Evolutionary conservation across 2,113 vertebrate species (phyloP).

Genomic region (Psophia crepitans): DNA sequence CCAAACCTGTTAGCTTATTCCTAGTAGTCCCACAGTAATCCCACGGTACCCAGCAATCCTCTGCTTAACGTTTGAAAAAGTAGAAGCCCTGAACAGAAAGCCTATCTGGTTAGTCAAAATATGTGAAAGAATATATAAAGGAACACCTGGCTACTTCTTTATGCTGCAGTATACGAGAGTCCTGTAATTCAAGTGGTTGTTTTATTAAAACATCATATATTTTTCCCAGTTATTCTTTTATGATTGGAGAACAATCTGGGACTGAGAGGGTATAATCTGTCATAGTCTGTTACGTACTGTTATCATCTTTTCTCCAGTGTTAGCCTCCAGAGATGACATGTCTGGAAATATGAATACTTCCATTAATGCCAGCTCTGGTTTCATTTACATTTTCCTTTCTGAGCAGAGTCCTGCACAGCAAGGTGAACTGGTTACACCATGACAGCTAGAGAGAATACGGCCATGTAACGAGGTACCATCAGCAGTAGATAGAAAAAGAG

Average conservation of each 20-base stretch:
- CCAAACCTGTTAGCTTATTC: neutral
- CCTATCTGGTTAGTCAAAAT: neutral
- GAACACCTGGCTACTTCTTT: neutral
- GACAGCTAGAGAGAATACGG: neutral
- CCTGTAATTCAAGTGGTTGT: neutral
- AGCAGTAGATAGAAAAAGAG: neutral
- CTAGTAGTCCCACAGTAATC: neutral
- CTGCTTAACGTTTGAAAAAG: neutral
- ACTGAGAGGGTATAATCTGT: neutral
- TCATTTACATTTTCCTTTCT: neutral
- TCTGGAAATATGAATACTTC: slow-evolving; percentile 25
- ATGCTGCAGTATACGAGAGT: neutral
- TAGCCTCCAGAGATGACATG: neutral
- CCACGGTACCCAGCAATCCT: neutral
- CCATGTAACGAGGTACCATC: neutral
- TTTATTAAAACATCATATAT: neutral
- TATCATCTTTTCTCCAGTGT: neutral
- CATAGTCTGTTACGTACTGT: neutral
- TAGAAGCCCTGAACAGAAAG: neutral
- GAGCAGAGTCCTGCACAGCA: neutral
- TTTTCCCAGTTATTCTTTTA: neutral
- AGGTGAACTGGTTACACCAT: neutral
- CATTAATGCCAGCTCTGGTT: neutral
- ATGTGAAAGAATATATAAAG: neutral
- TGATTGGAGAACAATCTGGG: neutral